Evolutionary conservation across 2,888 invertebrate genomes (phyloP).

Genomic region (Drosophila falleni): DNA sequence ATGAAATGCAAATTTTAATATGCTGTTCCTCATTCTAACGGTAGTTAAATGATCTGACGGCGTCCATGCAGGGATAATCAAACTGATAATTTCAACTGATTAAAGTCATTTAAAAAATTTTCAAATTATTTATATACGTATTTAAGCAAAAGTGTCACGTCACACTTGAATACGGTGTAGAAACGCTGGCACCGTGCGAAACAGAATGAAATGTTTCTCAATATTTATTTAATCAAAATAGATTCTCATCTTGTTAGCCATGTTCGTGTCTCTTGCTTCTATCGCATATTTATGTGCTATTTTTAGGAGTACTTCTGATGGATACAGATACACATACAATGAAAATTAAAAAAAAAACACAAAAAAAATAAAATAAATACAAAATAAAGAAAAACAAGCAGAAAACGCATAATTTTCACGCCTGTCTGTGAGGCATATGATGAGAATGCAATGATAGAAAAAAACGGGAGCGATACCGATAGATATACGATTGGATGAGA

Average conservation of each 20-base stretch:
- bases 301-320: constrained; percentile 63
- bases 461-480: constrained; percentile 18
- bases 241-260: constrained; percentile 72
- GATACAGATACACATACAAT: constrained; percentile 64
- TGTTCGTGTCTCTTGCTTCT: constrained; percentile 44
- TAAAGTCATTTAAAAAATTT: background rate
- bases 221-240: constrained; percentile 74
- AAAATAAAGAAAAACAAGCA: constrained; percentile 39
- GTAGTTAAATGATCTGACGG: background rate
- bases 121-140: background rate
- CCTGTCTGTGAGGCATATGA: constrained; percentile 43
- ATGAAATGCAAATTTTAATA: too few species aligned
- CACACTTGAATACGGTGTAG: constrained; percentile 11
- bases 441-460: constrained; percentile 53
- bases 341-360: constrained; percentile 41
- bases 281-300: constrained; percentile 64
- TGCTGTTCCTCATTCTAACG: too few species aligned
- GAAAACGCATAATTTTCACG: constrained; percentile 70
- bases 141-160: constrained; percentile 17
- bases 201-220: constrained; percentile 63
- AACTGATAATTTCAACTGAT: background rate
- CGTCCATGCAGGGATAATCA: background rate
- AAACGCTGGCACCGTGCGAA: constrained; percentile 17
- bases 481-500: constrained; percentile 45
- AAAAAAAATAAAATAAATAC: constrained; percentile 37